Base-by-base conservation (phyloP, 2,113 vertebrate genomes). In the Cyprinodon brontotheroides region DNA sequence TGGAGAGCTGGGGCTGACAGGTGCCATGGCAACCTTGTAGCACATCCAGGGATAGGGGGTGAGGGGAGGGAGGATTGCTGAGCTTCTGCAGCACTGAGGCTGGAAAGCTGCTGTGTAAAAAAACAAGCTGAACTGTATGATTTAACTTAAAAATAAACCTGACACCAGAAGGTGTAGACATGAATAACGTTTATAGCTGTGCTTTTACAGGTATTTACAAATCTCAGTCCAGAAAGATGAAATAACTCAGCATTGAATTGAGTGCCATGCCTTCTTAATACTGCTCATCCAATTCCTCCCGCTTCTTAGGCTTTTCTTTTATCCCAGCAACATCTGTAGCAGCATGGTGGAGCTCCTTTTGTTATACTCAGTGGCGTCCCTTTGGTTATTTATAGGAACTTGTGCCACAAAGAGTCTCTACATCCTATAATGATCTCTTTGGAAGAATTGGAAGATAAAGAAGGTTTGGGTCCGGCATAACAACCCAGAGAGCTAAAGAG, bases 351-450 rank as follows among this genome's bases (percentile, higher is more conserved):
- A 72, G 72, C 76, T 84, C 60, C 85, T 65, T 87, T 91, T 89
- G 81, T 90, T 86, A 80, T 78, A 81, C 64, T 79, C 38, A 0
- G 69, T 85, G 87, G 90, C 71, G 74, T 87, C 61, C 40, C 22
- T n/a, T 45, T 36, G 77, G 84, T 83, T 93, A 91, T 93, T 92
- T 91, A 87, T 91, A 91, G 88, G 20, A 62, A 59, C 48, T 45
- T 53, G 60, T 86, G 87, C 36, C 86, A 74, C 77, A 79, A 71
- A 60, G 20, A 83, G 60, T 75, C 17, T 12, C 22, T 68, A 62
- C 72, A 66, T 72, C 43, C 76, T 43, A 13, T 75, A 48, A 47
- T 67, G 53, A 72, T 74, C 73, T 53, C 79, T 43, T 60, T 63
- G 72, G 69, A 59, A 59, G 69, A 68, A 22, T 53, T 59, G 11